Percentiles rank a stretch among this genome's conserved stretches.
Evolutionary conservation across 1,140 invertebrate genomes (phyloP).

Genomic region (Panonychus citri): DNA sequence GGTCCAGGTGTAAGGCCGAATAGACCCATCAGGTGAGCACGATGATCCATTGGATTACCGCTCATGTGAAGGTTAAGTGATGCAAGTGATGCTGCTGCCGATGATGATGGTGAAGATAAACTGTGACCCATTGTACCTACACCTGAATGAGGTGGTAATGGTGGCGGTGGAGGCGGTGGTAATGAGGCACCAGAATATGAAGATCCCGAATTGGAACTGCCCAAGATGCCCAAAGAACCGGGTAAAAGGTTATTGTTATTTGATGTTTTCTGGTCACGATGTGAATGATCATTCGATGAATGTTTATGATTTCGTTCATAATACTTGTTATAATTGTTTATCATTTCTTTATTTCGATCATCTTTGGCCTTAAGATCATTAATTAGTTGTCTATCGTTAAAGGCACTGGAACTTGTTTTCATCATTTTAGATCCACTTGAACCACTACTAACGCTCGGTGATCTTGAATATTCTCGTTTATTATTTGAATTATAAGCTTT

Average conservation of each 20-base stretch:
- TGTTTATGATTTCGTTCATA: too few species aligned
- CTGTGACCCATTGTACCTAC: not conserved
- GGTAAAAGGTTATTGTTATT: not conserved
- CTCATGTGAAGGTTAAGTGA: not conserved
- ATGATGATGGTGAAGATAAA: too few species aligned
- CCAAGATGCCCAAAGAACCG: not conserved
- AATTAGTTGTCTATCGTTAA: not conserved
- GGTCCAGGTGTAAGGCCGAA: not conserved
- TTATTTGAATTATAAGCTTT: not conserved
- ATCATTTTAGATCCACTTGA: not conserved
- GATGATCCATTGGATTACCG: not conserved
- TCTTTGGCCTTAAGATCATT: slow-evolving; percentile 1
- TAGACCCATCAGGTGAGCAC: not conserved
- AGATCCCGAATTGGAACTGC: not conserved
- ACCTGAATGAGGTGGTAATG: not conserved
- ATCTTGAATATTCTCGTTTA: not conserved
- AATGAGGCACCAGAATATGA: not conserved
- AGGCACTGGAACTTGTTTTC: slow-evolving; percentile 1
- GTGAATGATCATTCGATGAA: too few species aligned
- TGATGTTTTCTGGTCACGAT: too few species aligned
- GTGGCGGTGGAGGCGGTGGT: not conserved
- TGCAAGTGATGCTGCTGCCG: not conserved
- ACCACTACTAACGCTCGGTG: not conserved
- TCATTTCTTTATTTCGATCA: not conserved
- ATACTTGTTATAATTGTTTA: too few species aligned